Conservation (phyloP, 1,140 invertebrate genomes). For the Bombus turneri region DNA sequence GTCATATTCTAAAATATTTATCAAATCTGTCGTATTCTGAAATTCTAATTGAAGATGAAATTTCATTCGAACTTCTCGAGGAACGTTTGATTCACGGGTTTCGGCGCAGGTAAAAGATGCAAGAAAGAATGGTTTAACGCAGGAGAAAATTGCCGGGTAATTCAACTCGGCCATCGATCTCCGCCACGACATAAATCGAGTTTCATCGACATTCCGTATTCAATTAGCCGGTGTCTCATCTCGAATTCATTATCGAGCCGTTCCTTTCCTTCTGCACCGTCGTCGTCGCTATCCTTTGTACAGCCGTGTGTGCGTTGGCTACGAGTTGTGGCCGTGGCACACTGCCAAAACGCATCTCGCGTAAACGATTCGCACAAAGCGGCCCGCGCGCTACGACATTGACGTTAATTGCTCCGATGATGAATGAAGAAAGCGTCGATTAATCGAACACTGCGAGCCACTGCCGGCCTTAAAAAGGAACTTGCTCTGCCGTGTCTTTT, state of each 20-base stretch:
- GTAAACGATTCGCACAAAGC: constrained; percentile 47
- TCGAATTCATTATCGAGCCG: constrained; percentile 60
- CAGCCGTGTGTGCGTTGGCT: not conserved
- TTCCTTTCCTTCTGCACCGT: not conserved
- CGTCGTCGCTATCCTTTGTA: not conserved
- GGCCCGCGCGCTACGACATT: constrained; percentile 23
- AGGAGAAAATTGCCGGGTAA: constrained; percentile 61
- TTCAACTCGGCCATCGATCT: constrained; percentile 59
- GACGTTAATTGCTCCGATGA: constrained; percentile 64
- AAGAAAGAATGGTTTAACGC: not conserved
- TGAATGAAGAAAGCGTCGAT: constrained; percentile 58
- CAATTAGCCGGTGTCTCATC: constrained; percentile 58
- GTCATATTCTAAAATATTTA: no score
- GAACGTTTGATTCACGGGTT: not conserved
- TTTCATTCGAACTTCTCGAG: not conserved
- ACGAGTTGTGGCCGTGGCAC: not conserved
- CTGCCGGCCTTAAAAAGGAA: constrained; percentile 12
- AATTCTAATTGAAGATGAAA: no score
- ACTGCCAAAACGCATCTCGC: constrained; percentile 50
- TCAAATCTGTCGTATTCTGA: no score
- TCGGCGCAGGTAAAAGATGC: not conserved
- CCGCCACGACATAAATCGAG: constrained; percentile 56
- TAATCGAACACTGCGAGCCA: constrained; percentile 42
- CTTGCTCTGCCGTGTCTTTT: not conserved
- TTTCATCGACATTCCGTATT: constrained; percentile 54